A percentile compares a stretch with the other conserved stretches of the same genome.
Evolutionary conservation across 2,888 invertebrate species (phyloP).

Genomic region (Nezara viridula): DNA sequence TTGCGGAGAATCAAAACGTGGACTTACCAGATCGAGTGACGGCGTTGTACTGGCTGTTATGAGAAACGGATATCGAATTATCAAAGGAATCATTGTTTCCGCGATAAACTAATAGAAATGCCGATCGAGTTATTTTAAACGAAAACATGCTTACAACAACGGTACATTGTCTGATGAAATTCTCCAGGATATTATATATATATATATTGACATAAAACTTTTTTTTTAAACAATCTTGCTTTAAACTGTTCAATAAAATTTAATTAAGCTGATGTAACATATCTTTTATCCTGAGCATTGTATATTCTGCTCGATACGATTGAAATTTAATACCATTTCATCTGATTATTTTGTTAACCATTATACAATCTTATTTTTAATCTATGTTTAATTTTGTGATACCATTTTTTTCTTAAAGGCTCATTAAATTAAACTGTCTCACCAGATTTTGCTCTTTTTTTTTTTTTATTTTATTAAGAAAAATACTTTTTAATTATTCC

Average conservation of each 20-base stretch:
- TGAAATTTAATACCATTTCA: no score
- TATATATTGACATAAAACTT: background rate
- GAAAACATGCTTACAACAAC: background rate
- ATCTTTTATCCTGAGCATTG: background rate
- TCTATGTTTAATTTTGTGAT: no score
- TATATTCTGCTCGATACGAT: background rate
- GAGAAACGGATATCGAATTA: background rate
- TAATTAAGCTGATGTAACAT: background rate
- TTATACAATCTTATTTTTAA: background rate
- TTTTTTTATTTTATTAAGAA: no score
- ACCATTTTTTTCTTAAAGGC: no score
- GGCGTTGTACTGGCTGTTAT: background rate
- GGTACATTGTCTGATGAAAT: background rate
- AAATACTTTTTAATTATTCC: no score
- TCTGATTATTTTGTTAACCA: background rate
- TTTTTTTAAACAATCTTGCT: background rate
- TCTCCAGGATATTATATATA: background rate
- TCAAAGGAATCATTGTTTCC: background rate
- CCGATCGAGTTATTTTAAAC: background rate
- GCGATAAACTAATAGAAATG: background rate
- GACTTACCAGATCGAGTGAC: background rate
- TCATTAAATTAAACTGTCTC: no score
- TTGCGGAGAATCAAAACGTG: background rate
- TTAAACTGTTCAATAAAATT: background rate
- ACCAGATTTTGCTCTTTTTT: no score